Base-by-base conservation (phyloP, 2,888 invertebrate genomes). In the Zaprionus lineosus region DNA sequence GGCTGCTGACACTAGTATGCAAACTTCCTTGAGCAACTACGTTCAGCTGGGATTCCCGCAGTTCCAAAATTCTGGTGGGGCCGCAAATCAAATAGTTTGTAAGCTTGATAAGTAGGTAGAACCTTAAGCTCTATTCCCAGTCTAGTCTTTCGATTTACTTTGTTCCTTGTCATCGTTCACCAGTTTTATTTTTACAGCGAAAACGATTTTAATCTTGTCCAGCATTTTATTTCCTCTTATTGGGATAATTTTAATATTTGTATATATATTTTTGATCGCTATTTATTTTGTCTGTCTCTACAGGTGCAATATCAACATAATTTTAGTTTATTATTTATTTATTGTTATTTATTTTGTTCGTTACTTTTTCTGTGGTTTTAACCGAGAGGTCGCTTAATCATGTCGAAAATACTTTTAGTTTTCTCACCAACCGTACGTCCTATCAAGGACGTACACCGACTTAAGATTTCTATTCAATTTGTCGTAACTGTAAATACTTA, bases 1-100 rank as follows among this genome's bases (percentile, higher is more conserved):
- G 57, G 74, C 89, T 52, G 24, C 89, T 61, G 90, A 89, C 34
- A 77, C 89, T n/a, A 88, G 86, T 74, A 72, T 89, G 47, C 87
- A 88, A 46, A 75, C 86, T 46, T 87, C 87, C 28, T 55, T 89
- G 51, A 86, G 87, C 0, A 90, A 88, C 68, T 87, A 87, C 44
- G 87, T 90, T 15, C 89, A 89, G 41, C 60, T 89, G 39, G 86
- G 87, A 2, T 86, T 87, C 12, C 82, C 87, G 2, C 88, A 89
- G 48, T 89, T 87, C 59, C 88, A 90, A 8, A 88, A 87, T 65
- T 46, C 85, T 76, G 56, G 81, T 82, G 44, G 79, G 53, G 5
- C 88, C 61, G 7, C 87, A 82, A 86, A 86, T 33, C 87, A 88
- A 59, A 63, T 89, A 46, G 59, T 74, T 48, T 68, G 71, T 59